Evolutionary conservation across 1,140 invertebrate genomes (phyloP), one percentile per base, ranked within the genome.

Genomic region (Heliconius himera): DNA sequence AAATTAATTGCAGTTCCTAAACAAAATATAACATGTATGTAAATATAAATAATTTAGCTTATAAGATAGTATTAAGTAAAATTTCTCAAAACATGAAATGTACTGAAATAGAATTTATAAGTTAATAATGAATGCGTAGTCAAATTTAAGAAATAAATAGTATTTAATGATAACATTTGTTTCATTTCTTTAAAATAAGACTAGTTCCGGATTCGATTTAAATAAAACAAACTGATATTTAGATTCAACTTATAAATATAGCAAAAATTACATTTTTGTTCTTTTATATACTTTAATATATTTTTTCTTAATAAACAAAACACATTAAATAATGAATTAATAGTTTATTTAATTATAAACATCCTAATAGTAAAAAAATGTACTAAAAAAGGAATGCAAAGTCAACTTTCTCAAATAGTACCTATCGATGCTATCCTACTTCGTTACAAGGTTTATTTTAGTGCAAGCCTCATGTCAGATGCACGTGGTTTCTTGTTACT

Each of bases 11-110:
- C 54, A 66, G 60, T 66, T 66, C 26, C 60, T 29, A 66, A 66
- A 16, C 13, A 29, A 66, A 13, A 66, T 66, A 29, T 6, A 6
- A 2, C 8, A 3, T 11, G n/a, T 29, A n/a, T 66, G 22, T 66
- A 66, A 26, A 26, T 66, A 16, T 29, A 16, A 18, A 66, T 60
- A 16, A 26, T 66, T 66, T 66, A 66, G 60, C 60, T 29, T 16
- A 13, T 66, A 66, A 66, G 60, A 26, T 66, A 66, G 60, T 66
- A 66, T 66, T 66, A 66, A 66, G 60, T 26, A 66, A 66, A 16
- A 66, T 66, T 26, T 66, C 60, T 29, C 3, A 3, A 29, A 13
- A 29, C 26, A 26, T 56, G 60, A 66, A 66, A 66, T 29, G 60
- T 66, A 66, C 60, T 66, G 60, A 66, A 66, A 26, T 66, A 26